These are phyloP conservation scores for Dysmachus trigonus DNA, from an alignment of 2,888 invertebrate genomes.

Conservation along the genomic window DNA sequence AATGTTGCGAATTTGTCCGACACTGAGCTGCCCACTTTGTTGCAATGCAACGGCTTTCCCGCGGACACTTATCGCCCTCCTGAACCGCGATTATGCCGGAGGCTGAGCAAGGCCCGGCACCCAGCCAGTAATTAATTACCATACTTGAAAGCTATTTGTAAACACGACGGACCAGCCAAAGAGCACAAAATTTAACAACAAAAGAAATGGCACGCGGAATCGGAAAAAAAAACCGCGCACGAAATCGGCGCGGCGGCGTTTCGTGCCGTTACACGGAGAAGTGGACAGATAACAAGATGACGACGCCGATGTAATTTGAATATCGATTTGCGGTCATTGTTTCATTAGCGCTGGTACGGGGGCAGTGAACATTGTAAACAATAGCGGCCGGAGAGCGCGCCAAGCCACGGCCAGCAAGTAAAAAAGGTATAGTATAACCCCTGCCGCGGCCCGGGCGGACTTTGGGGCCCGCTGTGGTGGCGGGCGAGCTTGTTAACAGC, in stretches of 20 bases:
- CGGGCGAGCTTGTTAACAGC: background rate
- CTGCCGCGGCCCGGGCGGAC: background rate
- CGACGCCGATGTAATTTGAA: constrained; percentile 31
- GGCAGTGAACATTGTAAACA: background rate
- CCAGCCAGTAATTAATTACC: constrained; percentile 25
- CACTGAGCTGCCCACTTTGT: background rate
- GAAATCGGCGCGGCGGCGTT: background rate
- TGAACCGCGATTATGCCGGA: background rate
- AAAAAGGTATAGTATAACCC: background rate
- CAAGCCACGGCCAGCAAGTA: background rate
- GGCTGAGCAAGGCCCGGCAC: background rate
- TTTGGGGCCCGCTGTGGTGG: background rate
- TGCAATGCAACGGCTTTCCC: background rate
- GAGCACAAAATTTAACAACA: background rate
- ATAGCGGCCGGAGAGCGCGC: background rate
- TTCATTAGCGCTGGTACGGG: background rate
- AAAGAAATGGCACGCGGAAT: background rate
- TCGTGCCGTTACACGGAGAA: constrained; percentile 1
- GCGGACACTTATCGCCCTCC: background rate
- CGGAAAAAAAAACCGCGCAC: background rate
- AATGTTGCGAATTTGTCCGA: background rate
- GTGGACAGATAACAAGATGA: constrained; percentile 22
- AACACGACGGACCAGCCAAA: constrained; percentile 11
- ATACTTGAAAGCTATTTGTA: constrained; percentile 22
- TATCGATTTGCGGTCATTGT: constrained; percentile 36